Evolutionary conservation across 2,113 vertebrate species (phyloP).

Genomic region (Ctenodactylus gundi): DNA sequence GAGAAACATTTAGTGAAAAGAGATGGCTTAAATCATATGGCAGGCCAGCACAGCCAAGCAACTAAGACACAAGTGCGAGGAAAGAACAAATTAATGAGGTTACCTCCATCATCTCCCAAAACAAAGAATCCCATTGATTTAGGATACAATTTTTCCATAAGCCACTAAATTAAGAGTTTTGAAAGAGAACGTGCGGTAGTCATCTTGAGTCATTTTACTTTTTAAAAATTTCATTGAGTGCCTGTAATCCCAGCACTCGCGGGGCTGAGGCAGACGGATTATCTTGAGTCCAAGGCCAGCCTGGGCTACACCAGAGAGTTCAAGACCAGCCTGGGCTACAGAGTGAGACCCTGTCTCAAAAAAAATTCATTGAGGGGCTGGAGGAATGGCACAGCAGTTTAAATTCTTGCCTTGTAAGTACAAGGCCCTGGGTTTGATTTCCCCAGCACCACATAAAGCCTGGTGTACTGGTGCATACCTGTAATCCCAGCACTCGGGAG

Average conservation of each 20-base stretch:
- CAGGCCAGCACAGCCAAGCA: constrained; percentile 89
- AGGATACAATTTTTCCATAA: constrained; percentile 87
- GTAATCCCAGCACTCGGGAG: too few species aligned
- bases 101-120: constrained; percentile 86
- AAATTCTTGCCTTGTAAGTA: too few species aligned
- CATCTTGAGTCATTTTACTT: constrained; percentile 84
- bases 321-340: background rate
- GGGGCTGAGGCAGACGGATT: background rate
- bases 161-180: constrained; percentile 89
- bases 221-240: background rate
- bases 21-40: constrained; percentile 88
- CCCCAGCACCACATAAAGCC: too few species aligned
- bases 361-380: too few species aligned
- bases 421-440: too few species aligned
- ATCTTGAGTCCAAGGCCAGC: background rate
- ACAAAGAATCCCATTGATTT: constrained; percentile 89
- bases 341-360: background rate
- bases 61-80: constrained; percentile 90
- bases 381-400: too few species aligned
- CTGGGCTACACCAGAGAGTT: too few species aligned
- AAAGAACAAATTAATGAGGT: constrained; percentile 86
- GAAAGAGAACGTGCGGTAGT: constrained; percentile 92
- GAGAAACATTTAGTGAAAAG: constrained; percentile 89
- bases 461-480: too few species aligned
- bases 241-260: background rate